Base-by-base conservation (phyloP, 2,888 invertebrate genomes). In the Lithosia quadra region DNA sequence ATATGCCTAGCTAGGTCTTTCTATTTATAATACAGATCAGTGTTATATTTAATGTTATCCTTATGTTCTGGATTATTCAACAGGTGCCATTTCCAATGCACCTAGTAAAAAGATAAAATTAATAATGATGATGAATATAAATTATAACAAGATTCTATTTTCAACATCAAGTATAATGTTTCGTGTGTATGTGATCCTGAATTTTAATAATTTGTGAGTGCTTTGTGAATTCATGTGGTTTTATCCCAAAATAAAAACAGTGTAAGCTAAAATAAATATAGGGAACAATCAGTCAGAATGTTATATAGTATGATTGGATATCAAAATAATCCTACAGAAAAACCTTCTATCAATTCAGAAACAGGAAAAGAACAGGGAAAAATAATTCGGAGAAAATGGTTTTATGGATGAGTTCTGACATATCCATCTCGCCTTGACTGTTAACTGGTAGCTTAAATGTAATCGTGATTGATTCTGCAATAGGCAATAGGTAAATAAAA, bases 361-460 rank as follows among this genome's bases (percentile, higher is more conserved):
- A 15, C 63, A 58, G 63, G 62, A 75, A 78, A 78, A 70, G 53
- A 69, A 64, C 49, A 70, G 43, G 49, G 58, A 36, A 22, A 67
- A 67, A 70, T 68, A 67, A 71, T 53, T 22, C 15, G 28, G 22
- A 34, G 56, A 55, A 67, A 49, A 59, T 39, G 21, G 63, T 68
- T 59, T 18, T 56, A 28, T 56, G 24, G 59, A 57, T 61, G 53
- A 65, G 63, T 62, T 59, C 43, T 57, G 24, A 15, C 39, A 24
- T 56, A 43, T 65, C 28, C 36, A 10, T 57, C n/a, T 22, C 39
- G 39, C n/a, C 8, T 34, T 28, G 21, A 24, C n/a, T 21, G 34
- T 59, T 65, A 28, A 58, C n/a, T 49, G 49, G 9, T n/a, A n/a
- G 49, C 49, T 49, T 43, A 43, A 43, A 43, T 43, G 43, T 43